Base-by-base conservation (phyloP, 1,140 invertebrate genomes). In the Zaprionus ghesquierei region DNA sequence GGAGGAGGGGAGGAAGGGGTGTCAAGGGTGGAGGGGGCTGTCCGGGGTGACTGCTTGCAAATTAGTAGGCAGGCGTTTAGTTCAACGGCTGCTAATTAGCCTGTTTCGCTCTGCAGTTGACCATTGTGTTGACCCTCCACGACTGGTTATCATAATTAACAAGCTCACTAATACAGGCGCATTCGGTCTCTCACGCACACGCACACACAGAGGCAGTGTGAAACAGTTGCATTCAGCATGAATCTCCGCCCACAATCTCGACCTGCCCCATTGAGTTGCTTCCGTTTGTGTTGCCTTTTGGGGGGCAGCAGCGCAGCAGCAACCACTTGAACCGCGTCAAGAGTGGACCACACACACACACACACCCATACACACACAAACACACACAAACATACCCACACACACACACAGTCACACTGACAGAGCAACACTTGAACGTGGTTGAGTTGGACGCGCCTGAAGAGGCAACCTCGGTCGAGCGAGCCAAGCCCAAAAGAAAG, bases 81-180 rank as follows among this genome's bases (percentile, higher is more conserved):
- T 75, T 61, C 41, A 46, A 46, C 18, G 63, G 62, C 78, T 50
- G 77, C 82, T 86, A 86, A 86, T 86, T 86, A 87, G 82, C 78
- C 69, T 59, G 41, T 22, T 46, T 50, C 60, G 79, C 58, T 75
- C 64, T 70, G 61, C 79, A 77, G 69, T 68, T 81, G 56, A 63
- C 69, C 61, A 86, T 75, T 86, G 78, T 86, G 64, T 69, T 64
- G 62, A 66, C 51, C 65, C 49, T 44, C 61, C 55, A 33, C 31
- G 61, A 44, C 78, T 66, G 78, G 81, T 87, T 86, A 86, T 86
- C 82, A 86, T 81, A 86, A 86, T 86, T 86, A 86, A 86, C 81
- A 80, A 69, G 75, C 78, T 79, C 78, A 22, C 41, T 9, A 41
- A 41, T 41, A 41, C 41, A 46, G 9, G 60, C 63, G 29, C 77